Evolutionary conservation across 2,113 vertebrate genomes (phyloP).

Genomic region (Aspidoscelis tigris): DNA sequence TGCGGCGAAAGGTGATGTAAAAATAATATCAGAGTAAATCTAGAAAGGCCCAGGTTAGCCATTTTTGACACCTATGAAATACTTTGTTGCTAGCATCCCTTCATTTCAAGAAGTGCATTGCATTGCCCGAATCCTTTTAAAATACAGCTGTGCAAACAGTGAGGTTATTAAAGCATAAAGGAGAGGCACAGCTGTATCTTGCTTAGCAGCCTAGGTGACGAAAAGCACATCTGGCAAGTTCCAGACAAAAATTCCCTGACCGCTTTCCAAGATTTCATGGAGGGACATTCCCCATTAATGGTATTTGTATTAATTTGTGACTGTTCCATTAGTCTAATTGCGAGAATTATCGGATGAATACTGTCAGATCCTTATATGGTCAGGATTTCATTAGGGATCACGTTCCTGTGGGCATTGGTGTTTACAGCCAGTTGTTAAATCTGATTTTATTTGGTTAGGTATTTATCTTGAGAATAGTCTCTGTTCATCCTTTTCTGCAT

Average conservation of each 20-base stretch:
- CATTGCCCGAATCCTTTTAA: not conserved
- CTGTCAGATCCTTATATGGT: not conserved
- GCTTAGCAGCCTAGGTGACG: not conserved
- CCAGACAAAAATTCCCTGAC: not conserved
- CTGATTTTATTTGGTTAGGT: not conserved
- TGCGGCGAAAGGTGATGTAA: too few species aligned
- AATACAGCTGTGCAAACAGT: not conserved
- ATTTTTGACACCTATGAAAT: not conserved
- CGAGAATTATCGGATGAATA: not conserved
- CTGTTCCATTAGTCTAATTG: constrained; percentile 5
- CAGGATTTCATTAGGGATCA: not conserved
- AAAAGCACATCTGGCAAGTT: not conserved
- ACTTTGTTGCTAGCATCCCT: not conserved
- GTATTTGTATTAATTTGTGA: not conserved
- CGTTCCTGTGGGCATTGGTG: not conserved
- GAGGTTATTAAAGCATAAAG: not conserved
- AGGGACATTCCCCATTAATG: not conserved
- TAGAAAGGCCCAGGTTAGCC: too few species aligned
- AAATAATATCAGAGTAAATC: too few species aligned
- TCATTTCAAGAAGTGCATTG: not conserved
- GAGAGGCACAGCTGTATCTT: not conserved
- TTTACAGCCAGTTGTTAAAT: not conserved
- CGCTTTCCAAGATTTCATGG: not conserved
- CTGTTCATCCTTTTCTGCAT: not conserved
- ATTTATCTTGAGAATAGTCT: not conserved